Evolutionary conservation across 1,140 invertebrate species (phyloP), one percentile per base, ranked within the genome.

Genomic region (Gryon sp.): DNA sequence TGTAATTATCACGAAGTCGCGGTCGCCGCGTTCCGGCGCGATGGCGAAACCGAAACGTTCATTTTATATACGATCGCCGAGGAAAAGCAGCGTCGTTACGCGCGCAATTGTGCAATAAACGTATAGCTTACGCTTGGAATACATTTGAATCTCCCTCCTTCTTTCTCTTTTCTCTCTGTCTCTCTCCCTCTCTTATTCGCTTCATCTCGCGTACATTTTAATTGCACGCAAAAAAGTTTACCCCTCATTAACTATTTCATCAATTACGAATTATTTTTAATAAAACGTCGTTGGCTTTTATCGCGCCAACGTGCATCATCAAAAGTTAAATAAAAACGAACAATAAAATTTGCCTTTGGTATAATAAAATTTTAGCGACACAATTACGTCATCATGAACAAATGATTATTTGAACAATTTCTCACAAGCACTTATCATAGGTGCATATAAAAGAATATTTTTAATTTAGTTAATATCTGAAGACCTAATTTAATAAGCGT

Each of bases 1-100:
- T 78, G 66, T 80, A 82, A 82, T 78, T 82, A 78, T 75, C 53
- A 57, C 77, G 36, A 62, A n/a, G 63, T 59, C 50, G 53, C 52
- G 55, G 62, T 62, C 53, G 50, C 30, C 53, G 66, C 66, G 55
- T 70, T 53, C 55, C 68, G 36, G 48, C 70, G 60, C 52, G 73
- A 69, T 76, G 73, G 65, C 41, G 73, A 76, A 76, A 76, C 63
- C 50, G 41, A 76, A 76, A 63, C 59, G 48, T 68, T 53, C 73
- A 52, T 75, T 75, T n/a, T n/a, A n/a, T n/a, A 75, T 75, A 75
- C 52, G 72, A 75, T 52, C 62, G 40, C 24, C 30, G 40, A 57
- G n/a, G 63, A 57, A 76, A 72, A 76, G 63, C 57, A 45, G 60
- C 24, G 63, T 76, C 63, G 73, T 76, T 76, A 75, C 38, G 46